Evolutionary conservation across 2,888 invertebrate species (phyloP), one percentile per base, ranked within the genome.

Genomic region (Cepaea hortensis): DNA sequence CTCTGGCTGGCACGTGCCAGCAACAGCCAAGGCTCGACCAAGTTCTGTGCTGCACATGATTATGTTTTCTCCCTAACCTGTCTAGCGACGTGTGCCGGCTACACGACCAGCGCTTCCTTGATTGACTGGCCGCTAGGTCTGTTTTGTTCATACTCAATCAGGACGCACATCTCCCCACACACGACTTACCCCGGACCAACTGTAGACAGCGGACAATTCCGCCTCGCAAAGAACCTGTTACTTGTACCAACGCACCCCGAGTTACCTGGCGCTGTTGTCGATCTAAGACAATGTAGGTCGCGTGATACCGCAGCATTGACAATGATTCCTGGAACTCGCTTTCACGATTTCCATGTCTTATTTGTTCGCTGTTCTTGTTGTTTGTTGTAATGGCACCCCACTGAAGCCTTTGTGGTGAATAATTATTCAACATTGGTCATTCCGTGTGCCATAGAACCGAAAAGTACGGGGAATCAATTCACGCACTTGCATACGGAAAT

Each of bases 161-260:
- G 20, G 23, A 77, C 20, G 11, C 55, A 61, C 2, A 77, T 18
- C 55, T n/a, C 77, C 77, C 48, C 4, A 23, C 77, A 61, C 77
- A 23, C 77, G 61, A 77, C 61, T 3, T 1, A 77, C 20, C 55
- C 55, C 2, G 13, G 55, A 77, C 77, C n/a, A n/a, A 77, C 77
- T 11, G 20, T 4, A 13, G n/a, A 7, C 9, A 20, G n/a, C 61
- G 55, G 75, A 55, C 55, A 77, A 55, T 61, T 23, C n/a, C 77
- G 1, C n/a, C 77, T 61, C 77, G 77, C 13, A 61, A 61, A 4
- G 55, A 77, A 77, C 55, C 77, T 77, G 77, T 55, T 77, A 61
- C n/a, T n/a, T 55, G 77, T 61, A 77, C 77, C 55, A n/a, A 75
- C 77, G 50, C 55, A 77, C 77, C 55, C 23, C n/a, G 20, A n/a